These are phyloP conservation scores for Melanargia galathea DNA, from an alignment of 2,888 invertebrate species.

Conservation along the genomic window DNA sequence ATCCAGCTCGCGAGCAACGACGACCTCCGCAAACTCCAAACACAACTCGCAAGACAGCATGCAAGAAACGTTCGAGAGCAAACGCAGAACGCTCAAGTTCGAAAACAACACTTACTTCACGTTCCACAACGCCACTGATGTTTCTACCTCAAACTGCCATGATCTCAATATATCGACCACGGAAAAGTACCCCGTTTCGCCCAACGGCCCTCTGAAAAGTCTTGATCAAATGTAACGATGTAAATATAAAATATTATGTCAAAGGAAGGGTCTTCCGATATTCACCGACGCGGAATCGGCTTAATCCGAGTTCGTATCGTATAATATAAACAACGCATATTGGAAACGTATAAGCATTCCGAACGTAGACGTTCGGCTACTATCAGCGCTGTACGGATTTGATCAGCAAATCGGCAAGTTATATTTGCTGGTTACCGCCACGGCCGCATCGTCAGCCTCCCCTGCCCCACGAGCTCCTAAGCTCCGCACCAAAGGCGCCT, in stretches of 20 bases:
- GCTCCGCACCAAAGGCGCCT: too few relatives aligned
- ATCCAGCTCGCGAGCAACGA: constrained; percentile 3
- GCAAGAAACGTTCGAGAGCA: background rate
- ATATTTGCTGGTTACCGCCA: too few relatives aligned
- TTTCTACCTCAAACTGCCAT: constrained; percentile 33
- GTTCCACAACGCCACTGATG: constrained; percentile 27
- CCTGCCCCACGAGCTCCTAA: too few relatives aligned
- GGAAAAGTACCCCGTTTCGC: constrained; percentile 18
- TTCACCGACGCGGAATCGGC: too few relatives aligned
- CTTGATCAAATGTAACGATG: background rate
- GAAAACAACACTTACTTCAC: constrained; percentile 21
- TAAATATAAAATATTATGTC: constrained; percentile 8
- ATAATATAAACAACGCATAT: too few relatives aligned
- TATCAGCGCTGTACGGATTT: too few relatives aligned
- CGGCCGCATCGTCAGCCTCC: too few relatives aligned
- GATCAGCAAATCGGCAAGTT: too few relatives aligned
- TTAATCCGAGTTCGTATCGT: too few relatives aligned
- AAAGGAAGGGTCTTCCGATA: too few relatives aligned
- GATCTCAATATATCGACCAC: constrained; percentile 32
- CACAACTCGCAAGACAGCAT: constrained; percentile 6
- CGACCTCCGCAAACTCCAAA: constrained; percentile 11
- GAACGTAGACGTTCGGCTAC: too few relatives aligned
- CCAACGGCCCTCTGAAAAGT: constrained; percentile 12
- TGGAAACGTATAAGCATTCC: too few relatives aligned
- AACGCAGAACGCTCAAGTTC: background rate